Evolutionary conservation across 2,797 vertebrate genomes (phyloP).

Genomic region (Pangasius sanitwongsei): DNA sequence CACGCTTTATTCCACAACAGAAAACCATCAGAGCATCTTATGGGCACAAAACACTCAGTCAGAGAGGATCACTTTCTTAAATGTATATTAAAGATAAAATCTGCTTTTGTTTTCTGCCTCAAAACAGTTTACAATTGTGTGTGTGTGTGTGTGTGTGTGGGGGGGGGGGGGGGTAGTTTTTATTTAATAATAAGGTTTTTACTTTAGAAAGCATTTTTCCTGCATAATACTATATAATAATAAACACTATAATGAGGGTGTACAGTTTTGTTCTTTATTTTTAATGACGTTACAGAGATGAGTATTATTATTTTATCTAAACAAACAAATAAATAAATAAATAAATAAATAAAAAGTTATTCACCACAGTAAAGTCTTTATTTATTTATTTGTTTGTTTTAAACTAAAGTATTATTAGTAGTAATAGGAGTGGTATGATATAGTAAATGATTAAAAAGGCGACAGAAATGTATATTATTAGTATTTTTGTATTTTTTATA

Average conservation of each 20-base stretch:
- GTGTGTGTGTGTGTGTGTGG: no score
- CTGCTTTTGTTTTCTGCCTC: background rate
- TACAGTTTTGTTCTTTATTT: background rate
- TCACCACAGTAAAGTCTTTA: background rate
- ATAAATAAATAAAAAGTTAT: background rate
- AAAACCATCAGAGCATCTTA: background rate
- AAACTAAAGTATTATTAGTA: background rate
- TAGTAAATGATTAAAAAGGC: background rate
- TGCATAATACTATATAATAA: background rate
- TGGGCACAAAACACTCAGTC: no score
- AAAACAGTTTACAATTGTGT: background rate
- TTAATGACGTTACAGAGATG: background rate
- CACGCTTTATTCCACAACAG: background rate
- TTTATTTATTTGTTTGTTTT: background rate
- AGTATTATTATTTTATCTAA: background rate
- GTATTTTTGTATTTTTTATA: background rate
- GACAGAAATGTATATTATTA: background rate
- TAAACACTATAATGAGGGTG: background rate
- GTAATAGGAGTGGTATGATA: background rate
- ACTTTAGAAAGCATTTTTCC: background rate
- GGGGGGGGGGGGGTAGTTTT: background rate
- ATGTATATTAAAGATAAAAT: background rate
- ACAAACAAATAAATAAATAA: background rate
- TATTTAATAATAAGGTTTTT: background rate
- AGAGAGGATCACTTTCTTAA: background rate